Evolutionary conservation across 1,140 invertebrate genomes (phyloP).

Genomic region (Paramacrobiotus metropolitanus): DNA sequence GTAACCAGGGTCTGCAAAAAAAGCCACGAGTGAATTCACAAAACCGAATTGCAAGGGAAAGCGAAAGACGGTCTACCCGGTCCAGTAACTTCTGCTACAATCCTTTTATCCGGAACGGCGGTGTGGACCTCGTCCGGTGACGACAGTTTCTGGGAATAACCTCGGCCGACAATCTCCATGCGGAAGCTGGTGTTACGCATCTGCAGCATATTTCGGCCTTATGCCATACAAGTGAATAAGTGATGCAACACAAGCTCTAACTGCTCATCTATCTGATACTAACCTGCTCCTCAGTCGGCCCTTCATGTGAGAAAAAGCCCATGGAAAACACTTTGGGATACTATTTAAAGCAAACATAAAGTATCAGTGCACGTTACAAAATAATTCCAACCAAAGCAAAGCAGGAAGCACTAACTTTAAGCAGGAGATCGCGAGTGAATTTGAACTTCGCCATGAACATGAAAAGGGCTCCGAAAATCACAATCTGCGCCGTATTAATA

Average conservation of each 20-base stretch:
- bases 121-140: slow-evolving; percentile 15
- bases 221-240: slow-evolving; percentile 4
- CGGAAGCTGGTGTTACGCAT: slow-evolving; percentile 17
- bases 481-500: slow-evolving; percentile 11
- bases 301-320: slow-evolving; percentile 17
- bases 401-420: no score
- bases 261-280: neutral
- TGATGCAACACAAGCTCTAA: neutral
- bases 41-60: neutral
- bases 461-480: slow-evolving; percentile 18
- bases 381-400: no score
- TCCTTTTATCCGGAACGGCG: slow-evolving; percentile 17
- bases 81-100: slow-evolving; percentile 16
- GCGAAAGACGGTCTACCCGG: slow-evolving; percentile 14
- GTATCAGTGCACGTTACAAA: no score
- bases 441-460: slow-evolving; percentile 18
- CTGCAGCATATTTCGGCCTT: slow-evolving; percentile 12
- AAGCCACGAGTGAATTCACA: neutral
- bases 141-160: slow-evolving; percentile 14
- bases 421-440: slow-evolving; percentile 16
- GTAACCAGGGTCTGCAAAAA: slow-evolving; percentile 47
- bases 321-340: slow-evolving; percentile 18
- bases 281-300: slow-evolving; percentile 19
- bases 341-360: no score
- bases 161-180: slow-evolving; percentile 19